A percentile compares a stretch with the other conserved stretches of the same genome.
These are phyloP conservation scores for Clytia hemisphaerica DNA, from an alignment of 30 jellyfish, hydroid and myxozoan species.

Conservation along the genomic window DNA sequence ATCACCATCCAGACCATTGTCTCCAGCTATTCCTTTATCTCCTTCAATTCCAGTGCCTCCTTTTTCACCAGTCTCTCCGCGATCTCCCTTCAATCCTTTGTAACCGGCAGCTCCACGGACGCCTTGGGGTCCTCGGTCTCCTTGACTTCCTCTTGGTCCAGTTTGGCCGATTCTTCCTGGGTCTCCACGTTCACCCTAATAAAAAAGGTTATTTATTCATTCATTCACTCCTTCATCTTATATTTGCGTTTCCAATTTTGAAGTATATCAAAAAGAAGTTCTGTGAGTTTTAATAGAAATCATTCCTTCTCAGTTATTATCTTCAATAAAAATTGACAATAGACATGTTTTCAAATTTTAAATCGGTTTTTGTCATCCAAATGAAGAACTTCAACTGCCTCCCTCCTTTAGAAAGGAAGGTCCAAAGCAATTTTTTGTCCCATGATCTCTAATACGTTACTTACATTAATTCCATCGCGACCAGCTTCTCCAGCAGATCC, in stretches of 20 bases:
- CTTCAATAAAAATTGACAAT: too few relatives aligned
- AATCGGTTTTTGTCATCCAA: too few relatives aligned
- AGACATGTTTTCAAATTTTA: too few relatives aligned
- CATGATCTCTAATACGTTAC: background rate
- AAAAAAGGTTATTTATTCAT: too few relatives aligned
- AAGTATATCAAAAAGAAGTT: too few relatives aligned
- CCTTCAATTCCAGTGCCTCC: constrained; percentile 50
- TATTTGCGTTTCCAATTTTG: background rate
- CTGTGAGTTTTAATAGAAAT: too few relatives aligned
- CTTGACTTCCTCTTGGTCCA: constrained; percentile 38
- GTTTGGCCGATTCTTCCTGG: constrained; percentile 36
- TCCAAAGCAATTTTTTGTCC: background rate
- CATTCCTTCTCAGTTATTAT: too few relatives aligned
- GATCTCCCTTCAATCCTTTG: constrained; percentile 50
- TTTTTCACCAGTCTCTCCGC: constrained; percentile 34
- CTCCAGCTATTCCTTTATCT: constrained; percentile 50
- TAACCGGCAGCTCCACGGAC: constrained; percentile 29
- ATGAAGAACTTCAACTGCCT: too few relatives aligned
- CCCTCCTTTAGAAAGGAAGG: too few relatives aligned
- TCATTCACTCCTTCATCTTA: background rate
- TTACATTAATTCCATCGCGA: constrained; percentile 33
- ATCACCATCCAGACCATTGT: constrained; percentile 29
- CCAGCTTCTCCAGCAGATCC: constrained; percentile 35
- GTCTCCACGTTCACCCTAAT: constrained; percentile 55
- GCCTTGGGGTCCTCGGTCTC: constrained; percentile 38